phyloP scores from a whole-genome alignment of 2,797 vertebrate genomes.

The Artibeus jamaicensis region DNA sequence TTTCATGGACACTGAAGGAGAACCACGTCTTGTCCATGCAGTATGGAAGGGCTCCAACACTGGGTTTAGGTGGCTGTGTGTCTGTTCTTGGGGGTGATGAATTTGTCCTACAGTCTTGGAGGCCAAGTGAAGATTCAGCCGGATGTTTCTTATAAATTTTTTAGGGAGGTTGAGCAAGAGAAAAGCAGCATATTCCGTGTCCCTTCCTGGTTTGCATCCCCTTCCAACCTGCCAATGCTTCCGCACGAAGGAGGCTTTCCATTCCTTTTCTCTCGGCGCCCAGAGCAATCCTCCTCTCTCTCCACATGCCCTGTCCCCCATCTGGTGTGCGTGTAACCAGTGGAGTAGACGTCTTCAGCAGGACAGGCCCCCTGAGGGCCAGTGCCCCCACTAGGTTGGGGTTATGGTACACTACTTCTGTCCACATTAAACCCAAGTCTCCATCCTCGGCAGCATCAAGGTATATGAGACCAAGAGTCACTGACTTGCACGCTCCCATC shows the following conservation, averaged over 20 bases:
- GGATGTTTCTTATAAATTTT: background rate
- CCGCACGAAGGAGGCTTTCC: background rate
- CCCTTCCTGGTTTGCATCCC: background rate
- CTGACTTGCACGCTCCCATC: background rate
- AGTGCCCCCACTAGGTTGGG: background rate
- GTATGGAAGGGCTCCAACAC: background rate
- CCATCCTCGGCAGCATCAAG: background rate
- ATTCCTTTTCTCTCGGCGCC: background rate
- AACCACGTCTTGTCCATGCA: background rate
- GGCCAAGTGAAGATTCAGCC: background rate
- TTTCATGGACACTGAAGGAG: background rate
- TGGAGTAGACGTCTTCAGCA: background rate
- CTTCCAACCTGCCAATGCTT: background rate
- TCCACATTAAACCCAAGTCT: background rate
- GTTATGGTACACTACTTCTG: background rate
- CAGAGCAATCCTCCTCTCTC: background rate
- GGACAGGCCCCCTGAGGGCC: background rate
- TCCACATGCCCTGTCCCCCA: background rate
- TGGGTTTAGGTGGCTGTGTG: background rate
- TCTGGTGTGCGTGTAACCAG: background rate
- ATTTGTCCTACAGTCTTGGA: background rate
- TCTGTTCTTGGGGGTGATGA: background rate
- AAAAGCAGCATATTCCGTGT: background rate
- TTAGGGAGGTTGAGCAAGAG: constrained; percentile 12
- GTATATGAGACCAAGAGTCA: background rate